phyloP scores from a whole-genome alignment of 2,113 vertebrate genomes.

The Lampris megalopsis region DNA sequence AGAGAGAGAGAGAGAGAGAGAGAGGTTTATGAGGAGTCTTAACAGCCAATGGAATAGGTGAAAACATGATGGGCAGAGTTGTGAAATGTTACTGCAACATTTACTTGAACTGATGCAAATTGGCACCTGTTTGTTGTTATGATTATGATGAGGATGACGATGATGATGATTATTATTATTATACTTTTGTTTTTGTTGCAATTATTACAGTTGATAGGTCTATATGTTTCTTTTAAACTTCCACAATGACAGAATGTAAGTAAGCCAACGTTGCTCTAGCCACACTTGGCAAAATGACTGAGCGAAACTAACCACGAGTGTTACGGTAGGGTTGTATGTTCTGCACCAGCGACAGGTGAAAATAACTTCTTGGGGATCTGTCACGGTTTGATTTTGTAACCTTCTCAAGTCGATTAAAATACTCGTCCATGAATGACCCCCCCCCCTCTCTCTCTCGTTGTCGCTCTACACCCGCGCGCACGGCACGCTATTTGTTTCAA shows the following conservation, averaged over 20 bases:
- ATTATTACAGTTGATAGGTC: background rate
- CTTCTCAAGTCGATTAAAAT: conserved; percentile 92
- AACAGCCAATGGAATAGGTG: conserved; percentile 64
- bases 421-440: conserved; percentile 85
- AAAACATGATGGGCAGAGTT: conserved; percentile 50
- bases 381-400: conserved; percentile 92
- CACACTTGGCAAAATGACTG: background rate
- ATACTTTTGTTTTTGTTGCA: background rate
- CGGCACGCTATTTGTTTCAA: background rate
- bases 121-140: background rate
- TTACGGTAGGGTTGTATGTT: background rate
- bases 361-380: conserved; percentile 81
- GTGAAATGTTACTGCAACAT: conserved; percentile 31
- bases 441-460: conserved; percentile 15
- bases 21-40: conserved; percentile 34
- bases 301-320: background rate
- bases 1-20: background rate
- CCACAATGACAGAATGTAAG: background rate
- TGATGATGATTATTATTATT: background rate
- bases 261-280: background rate
- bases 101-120: conserved; percentile 3
- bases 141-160: background rate
- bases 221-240: background rate
- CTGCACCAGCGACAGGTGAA: conserved; percentile 11
- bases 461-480: background rate